Percentiles rank a stretch among this genome's conserved stretches.
Conservation (phyloP, 2,797 vertebrate genomes). For the Myoxocephalus aenaeus region DNA sequence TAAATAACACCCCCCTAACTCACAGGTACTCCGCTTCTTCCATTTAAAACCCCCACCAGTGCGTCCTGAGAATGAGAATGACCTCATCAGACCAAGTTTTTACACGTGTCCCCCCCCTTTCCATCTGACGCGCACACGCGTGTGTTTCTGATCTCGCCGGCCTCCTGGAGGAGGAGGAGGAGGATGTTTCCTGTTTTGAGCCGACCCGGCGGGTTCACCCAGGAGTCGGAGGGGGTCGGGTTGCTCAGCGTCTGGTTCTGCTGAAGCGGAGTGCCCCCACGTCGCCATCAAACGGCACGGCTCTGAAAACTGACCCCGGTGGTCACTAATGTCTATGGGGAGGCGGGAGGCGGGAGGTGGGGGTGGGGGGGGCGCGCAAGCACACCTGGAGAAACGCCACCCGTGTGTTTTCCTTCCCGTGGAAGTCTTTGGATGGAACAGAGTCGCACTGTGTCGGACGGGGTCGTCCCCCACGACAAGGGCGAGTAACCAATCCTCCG, state of each 20-base stretch:
- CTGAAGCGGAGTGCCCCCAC: slow-evolving; percentile 78
- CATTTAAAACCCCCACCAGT: slow-evolving; percentile 1
- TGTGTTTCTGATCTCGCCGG: slow-evolving; percentile 77
- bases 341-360: slow-evolving; percentile 14
- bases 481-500: slow-evolving; percentile 57
- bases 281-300: slow-evolving; percentile 76
- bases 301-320: slow-evolving; percentile 78
- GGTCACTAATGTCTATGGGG: slow-evolving; percentile 60
- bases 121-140: slow-evolving; percentile 60
- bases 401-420: slow-evolving; percentile 55
- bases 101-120: slow-evolving; percentile 53
- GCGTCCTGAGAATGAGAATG: slow-evolving; percentile 45
- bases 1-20: slow-evolving; percentile 20
- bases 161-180: slow-evolving; percentile 68
- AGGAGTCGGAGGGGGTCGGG: slow-evolving; percentile 78
- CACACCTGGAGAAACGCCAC: slow-evolving; percentile 52
- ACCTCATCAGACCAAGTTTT: slow-evolving; percentile 72
- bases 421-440: slow-evolving; percentile 59
- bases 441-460: slow-evolving; percentile 52
- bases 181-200: slow-evolving; percentile 77
- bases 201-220: slow-evolving; percentile 75
- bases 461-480: slow-evolving; percentile 59
- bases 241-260: slow-evolving; percentile 81
- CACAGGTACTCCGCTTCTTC: background rate
- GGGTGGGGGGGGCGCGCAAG: slow-evolving; percentile 10